Base-by-base conservation (phyloP, 92 coral and sea anemone genomes). In the Phenganax marumi region DNA sequence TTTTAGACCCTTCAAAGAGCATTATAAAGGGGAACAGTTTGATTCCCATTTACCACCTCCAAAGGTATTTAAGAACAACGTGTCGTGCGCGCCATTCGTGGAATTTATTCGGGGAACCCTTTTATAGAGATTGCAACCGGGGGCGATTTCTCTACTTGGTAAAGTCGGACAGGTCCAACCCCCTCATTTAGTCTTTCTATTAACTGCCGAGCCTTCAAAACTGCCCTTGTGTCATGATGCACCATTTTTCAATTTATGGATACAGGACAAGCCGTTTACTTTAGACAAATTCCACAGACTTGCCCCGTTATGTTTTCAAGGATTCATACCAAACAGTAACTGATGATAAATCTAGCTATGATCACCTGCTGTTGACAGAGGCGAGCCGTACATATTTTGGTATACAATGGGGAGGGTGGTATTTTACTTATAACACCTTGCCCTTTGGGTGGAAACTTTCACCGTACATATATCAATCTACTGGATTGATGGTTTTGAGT, bases 161-260 rank as follows among this genome's bases (percentile, higher is more conserved):
- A 83, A 51, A 54, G 82, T 81, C 3, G 86, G 89, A n/a, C 22
- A 25, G 24, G 86, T 81, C 8, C 76, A 72, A 61, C 89, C 75
- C 13, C 86, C 89, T 26, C 51, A 22, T 74, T 79, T 87, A 51
- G 82, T 82, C 48, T 73, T 82, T 10, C 86, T 83, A 39, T 70
- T 87, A 23, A 87, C 84, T 6, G 84, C 79, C 12, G 88, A 85
- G n/a, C 88, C 85, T 0, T 51, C 88, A 14, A 85, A 85, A 33
- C 88, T 85, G 13, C 56, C 79, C 14, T 54, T 79, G 17, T 71
- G 76, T 13, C 76, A 71, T 2, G 76, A 71, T 48, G n/a, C n/a
- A n/a, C n/a, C n/a, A n/a, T n/a, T n/a, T n/a, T n/a, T n/a, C n/a
- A n/a, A n/a, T n/a, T n/a, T 76, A 6, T 77, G 75, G 74, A 77